These are phyloP conservation scores for Ptilorrhoa leucosticta DNA, from an alignment of 2,113 vertebrate species.

Conservation along the genomic window DNA sequence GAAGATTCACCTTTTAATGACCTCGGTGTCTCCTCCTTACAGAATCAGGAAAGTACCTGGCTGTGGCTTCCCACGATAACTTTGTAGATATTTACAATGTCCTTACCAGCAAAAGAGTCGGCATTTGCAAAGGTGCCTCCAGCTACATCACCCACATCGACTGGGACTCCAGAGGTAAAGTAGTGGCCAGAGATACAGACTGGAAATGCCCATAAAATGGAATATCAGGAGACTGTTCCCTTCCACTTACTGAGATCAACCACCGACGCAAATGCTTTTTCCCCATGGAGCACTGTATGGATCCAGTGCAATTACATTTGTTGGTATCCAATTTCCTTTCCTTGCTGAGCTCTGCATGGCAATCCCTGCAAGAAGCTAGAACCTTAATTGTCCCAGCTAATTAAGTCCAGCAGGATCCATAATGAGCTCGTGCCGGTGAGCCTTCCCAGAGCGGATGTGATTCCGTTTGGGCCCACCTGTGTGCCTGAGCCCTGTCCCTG, in stretches of 20 bases:
- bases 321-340: not conserved
- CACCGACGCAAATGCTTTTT: not conserved
- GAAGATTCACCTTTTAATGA: not conserved
- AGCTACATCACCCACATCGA: conserved; percentile 95
- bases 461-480: not conserved
- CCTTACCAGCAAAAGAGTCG: conserved; percentile 93
- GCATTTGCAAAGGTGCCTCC: conserved; percentile 92
- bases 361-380: not conserved
- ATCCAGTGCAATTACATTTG: not conserved
- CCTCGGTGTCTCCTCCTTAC: not conserved
- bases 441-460: not conserved
- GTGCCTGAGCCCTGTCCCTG: not conserved
- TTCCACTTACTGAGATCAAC: not conserved
- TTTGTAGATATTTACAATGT: conserved; percentile 99
- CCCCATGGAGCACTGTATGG: not conserved
- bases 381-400: not conserved
- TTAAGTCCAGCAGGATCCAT: not conserved
- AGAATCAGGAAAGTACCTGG: conserved; percentile 95
- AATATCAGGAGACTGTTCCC: not conserved
- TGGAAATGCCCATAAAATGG: not conserved
- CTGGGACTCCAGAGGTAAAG: conserved; percentile 92
- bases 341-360: not conserved
- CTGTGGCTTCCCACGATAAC: conserved; percentile 96
- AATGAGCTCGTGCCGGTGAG: not conserved
- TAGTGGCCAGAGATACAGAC: not conserved